Evolutionary conservation across 1,140 invertebrate species (phyloP).

Genomic region (Drosophila auraria): DNA sequence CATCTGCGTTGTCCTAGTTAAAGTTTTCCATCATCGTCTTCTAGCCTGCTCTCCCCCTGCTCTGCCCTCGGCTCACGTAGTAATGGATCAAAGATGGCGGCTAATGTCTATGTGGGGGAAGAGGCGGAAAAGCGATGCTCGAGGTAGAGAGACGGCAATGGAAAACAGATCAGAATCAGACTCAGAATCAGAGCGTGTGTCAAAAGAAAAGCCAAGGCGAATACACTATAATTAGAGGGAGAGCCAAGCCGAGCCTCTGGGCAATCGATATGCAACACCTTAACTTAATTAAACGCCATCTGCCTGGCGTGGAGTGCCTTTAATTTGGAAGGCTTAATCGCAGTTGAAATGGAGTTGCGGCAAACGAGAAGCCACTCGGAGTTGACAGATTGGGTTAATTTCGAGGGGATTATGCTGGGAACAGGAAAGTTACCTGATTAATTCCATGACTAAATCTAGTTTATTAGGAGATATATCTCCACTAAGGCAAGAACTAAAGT

Average conservation of each 20-base stretch:
- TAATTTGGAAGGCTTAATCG: not conserved
- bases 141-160: not conserved
- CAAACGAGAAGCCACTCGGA: not conserved
- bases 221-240: constrained; percentile 14
- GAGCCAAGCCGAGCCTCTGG: not conserved
- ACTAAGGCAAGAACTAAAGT: no score
- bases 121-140: not conserved
- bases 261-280: constrained; percentile 35
- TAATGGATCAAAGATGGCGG: constrained; percentile 54
- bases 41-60: not conserved
- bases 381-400: constrained; percentile 9
- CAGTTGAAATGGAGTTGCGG: constrained; percentile 6
- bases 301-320: not conserved
- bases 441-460: no score
- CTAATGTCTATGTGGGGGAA: constrained; percentile 24
- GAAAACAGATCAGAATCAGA: constrained; percentile 24
- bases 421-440: no score
- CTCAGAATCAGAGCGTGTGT: constrained; percentile 12
- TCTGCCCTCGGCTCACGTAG: constrained; percentile 20
- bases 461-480: no score
- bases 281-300: constrained; percentile 27
- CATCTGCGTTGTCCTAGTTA: constrained; percentile 62
- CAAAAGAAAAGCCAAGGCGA: constrained; percentile 22
- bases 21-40: constrained; percentile 54
- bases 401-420: not conserved